Conservation (phyloP, 1,140 invertebrate species). For the Panagrolaimus sp. region DNA sequence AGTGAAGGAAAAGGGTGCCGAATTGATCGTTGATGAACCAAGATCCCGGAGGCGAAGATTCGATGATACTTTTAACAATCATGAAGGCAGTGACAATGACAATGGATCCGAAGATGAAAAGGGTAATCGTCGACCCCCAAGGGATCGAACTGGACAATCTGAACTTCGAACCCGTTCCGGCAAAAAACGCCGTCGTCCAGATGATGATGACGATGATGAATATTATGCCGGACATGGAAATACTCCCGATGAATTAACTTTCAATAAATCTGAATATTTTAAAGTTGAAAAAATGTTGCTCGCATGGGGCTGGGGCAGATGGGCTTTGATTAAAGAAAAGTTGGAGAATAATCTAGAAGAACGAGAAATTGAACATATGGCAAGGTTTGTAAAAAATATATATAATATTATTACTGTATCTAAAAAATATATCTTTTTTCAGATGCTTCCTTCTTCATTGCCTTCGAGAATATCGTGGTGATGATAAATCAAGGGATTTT, state of each 20-base stretch:
- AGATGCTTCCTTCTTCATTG: slow-evolving; percentile 79
- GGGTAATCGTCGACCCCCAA: slow-evolving; percentile 28
- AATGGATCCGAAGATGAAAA: slow-evolving; percentile 41
- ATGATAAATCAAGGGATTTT: slow-evolving; percentile 93
- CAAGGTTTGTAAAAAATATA: slow-evolving; percentile 78
- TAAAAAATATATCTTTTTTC: too few relatives aligned
- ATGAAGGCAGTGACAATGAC: slow-evolving; percentile 33
- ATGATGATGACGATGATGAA: slow-evolving; percentile 73
- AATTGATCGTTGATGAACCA: slow-evolving; percentile 90
- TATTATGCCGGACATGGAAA: slow-evolving; percentile 72
- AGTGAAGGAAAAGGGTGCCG: slow-evolving; percentile 69
- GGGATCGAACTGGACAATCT: slow-evolving; percentile 27
- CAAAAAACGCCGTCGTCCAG: slow-evolving; percentile 61
- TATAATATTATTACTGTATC: slow-evolving; percentile 28
- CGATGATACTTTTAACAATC: slow-evolving; percentile 67
- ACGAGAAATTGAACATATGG: slow-evolving; percentile 86
- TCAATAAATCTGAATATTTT: slow-evolving; percentile 65
- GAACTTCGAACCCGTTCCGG: slow-evolving; percentile 33
- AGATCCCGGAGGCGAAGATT: slow-evolving; percentile 69
- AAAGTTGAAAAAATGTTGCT: slow-evolving; percentile 72
- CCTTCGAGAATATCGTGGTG: slow-evolving; percentile 87
- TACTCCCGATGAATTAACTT: slow-evolving; percentile 66
- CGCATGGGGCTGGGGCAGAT: slow-evolving; percentile 79
- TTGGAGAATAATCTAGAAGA: slow-evolving; percentile 83
- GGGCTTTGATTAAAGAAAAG: slow-evolving; percentile 83